phyloP scores from a whole-genome alignment of 2,797 vertebrate species.

The Sebastes taczanowskii region DNA sequence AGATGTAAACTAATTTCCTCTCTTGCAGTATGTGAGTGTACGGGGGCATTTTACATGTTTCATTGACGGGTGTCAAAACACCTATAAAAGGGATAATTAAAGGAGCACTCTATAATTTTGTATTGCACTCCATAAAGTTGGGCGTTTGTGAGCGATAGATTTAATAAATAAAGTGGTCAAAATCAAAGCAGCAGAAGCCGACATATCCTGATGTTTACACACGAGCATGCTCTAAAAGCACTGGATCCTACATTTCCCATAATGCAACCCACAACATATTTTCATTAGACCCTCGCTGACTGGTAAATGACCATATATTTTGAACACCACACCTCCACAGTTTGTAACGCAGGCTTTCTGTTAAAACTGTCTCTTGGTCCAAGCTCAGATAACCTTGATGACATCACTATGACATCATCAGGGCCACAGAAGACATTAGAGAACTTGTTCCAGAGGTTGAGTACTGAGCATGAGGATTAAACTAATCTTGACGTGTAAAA shows the following conservation, averaged over 20 bases:
- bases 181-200: neutral
- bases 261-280: neutral
- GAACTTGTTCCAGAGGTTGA: neutral
- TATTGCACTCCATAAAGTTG: neutral
- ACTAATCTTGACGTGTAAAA: neutral
- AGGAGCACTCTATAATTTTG: neutral
- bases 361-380: neutral
- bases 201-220: neutral
- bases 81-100: neutral
- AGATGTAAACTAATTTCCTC: neutral
- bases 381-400: neutral
- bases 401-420: neutral
- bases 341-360: too few relatives aligned
- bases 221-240: neutral
- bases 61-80: constrained; percentile 1
- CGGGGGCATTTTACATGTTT: neutral
- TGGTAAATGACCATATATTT: neutral
- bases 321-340: neutral
- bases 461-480: neutral
- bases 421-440: neutral
- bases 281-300: neutral
- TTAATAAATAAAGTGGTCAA: neutral
- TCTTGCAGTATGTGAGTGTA: neutral
- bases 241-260: neutral
- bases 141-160: neutral